Evolutionary conservation across 2,113 vertebrate species (phyloP), one percentile per base, ranked within the genome.

Genomic region (Thamnaconus septentrionalis): DNA sequence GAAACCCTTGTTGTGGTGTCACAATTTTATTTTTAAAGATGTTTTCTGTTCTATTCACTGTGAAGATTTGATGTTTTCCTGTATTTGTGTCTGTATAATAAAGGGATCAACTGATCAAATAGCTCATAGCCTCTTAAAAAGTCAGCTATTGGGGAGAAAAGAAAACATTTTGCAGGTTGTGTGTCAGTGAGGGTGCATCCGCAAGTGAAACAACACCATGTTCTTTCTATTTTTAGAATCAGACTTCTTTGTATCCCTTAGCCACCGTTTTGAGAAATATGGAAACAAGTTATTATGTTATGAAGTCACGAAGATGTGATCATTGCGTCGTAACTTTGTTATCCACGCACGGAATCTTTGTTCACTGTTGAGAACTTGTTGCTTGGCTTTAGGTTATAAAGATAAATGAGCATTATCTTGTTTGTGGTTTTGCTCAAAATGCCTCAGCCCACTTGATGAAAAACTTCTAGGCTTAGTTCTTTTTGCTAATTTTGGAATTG

Each of bases 401-500:
- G 46, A 64, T 18, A 31, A 31, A 51, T 59, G 56, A 80, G 40
- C 8, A 39, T 45, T 59, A 60, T 59, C 59, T 56, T 52, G 7
- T 64, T 61, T 54, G 39, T 18, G 44, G 31, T 57, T 61, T 31
- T 31, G 18, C 18, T 31, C 46, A 65, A 46, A 53, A 68, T 70
- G 53, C 68, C 57, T 80, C 51, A 75, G 45, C 57, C 47, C 18
- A n/a, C 7, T 44, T 66, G 49, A 79, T 79, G 53, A 73, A 79
- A 69, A 62, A 49, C 71, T 56, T 63, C 69, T 57, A 42, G 63
- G 44, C 56, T 70, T 51, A 78, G 61, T 53, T 59, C 52, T 66
- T 78, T 82, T 72, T 54, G 69, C 64, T 76, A 60, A 76, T 72
- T 86, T 68, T 64, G 51, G 61, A 84, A 57, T 53, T 54, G 18